Conservation (phyloP, 2,113 vertebrate species). For the Larimichthys crocea region DNA sequence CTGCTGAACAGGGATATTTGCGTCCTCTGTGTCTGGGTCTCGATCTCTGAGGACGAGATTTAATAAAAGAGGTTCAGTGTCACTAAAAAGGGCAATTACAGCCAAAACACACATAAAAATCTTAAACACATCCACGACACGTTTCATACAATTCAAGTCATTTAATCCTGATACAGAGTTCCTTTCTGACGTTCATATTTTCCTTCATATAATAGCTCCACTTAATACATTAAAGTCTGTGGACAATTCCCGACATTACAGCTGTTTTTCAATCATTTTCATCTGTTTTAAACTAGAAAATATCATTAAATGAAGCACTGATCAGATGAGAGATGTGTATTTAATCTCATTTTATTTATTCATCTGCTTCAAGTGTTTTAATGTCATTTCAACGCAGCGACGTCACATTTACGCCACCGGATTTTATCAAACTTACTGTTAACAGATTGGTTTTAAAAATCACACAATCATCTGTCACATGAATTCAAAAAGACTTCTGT, state of each 20-base stretch:
- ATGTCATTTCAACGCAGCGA: background rate
- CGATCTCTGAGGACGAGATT: conserved; percentile 86
- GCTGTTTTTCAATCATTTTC: too few relatives aligned
- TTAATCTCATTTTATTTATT: background rate
- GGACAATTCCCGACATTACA: background rate
- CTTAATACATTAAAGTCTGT: background rate
- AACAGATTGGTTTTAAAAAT: conserved; percentile 12
- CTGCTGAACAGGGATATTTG: conserved; percentile 87
- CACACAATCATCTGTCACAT: background rate
- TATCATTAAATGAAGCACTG: too few relatives aligned
- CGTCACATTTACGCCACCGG: background rate
- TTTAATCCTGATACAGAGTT: background rate
- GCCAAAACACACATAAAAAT: background rate
- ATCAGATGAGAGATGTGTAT: background rate
- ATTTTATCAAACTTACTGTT: too few relatives aligned
- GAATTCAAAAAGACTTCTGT: background rate
- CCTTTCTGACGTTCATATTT: too few relatives aligned
- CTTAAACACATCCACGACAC: background rate
- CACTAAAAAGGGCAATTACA: background rate
- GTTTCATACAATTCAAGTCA: background rate
- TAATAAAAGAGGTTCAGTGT: background rate
- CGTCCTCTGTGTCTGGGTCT: conserved; percentile 87
- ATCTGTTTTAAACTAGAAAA: too few relatives aligned
- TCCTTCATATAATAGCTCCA: too few relatives aligned
- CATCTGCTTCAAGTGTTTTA: background rate